A percentile compares a stretch with the other conserved stretches of the same genome.
These are phyloP conservation scores for Sander lucioperca DNA, from an alignment of 2,113 vertebrate species.

Conservation along the genomic window DNA sequence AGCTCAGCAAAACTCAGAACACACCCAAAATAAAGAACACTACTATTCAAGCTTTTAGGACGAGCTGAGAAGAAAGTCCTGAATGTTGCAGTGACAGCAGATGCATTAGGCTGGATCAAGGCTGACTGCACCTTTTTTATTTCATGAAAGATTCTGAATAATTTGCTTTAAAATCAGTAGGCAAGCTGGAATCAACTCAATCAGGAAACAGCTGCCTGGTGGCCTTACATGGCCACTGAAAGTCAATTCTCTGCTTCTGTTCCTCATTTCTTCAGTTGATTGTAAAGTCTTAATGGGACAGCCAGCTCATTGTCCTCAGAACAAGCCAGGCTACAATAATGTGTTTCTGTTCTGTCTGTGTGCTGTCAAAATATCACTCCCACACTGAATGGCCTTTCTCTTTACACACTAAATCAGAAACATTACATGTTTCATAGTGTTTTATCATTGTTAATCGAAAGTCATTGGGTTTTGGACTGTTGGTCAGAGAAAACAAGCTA, in stretches of 20 bases:
- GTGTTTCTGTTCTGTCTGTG: slow-evolving; percentile 17
- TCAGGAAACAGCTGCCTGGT: too few species aligned
- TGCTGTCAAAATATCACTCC: slow-evolving; percentile 18
- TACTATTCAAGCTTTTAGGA: background rate
- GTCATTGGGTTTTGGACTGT: background rate
- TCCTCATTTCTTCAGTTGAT: slow-evolving; percentile 6
- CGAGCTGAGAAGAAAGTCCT: background rate
- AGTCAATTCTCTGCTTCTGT: slow-evolving; percentile 10
- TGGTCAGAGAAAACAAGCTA: background rate
- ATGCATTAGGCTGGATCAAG: background rate
- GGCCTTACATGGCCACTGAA: background rate
- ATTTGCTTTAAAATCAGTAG: background rate
- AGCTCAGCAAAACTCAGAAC: background rate
- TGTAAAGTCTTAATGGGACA: slow-evolving; percentile 13
- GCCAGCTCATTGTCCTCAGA: slow-evolving; percentile 16
- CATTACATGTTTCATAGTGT: background rate
- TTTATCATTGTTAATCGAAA: background rate
- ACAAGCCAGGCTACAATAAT: background rate
- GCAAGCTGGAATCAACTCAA: background rate
- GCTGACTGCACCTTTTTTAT: background rate
- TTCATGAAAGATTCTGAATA: background rate
- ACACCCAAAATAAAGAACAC: background rate
- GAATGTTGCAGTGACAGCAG: background rate
- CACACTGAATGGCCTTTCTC: background rate
- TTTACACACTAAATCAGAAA: background rate